These are phyloP conservation scores for Castor canadensis DNA, from an alignment of 2,113 vertebrate species.

Conservation along the genomic window DNA sequence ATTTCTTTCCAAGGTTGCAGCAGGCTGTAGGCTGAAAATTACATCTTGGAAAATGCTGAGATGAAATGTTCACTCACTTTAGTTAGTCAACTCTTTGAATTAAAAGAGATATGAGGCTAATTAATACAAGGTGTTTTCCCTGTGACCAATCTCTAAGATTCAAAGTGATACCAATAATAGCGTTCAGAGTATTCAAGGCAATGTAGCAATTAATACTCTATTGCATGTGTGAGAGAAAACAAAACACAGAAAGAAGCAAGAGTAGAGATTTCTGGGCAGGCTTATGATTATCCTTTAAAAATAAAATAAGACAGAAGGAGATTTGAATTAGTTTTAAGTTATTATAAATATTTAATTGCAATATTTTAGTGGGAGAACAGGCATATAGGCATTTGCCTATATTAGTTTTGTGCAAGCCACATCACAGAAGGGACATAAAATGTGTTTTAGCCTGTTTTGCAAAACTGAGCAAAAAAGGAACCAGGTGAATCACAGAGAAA, in stretches of 20 bases:
- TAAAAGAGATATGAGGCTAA: constrained; percentile 26
- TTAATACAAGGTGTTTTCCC: background rate
- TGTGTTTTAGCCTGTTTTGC: background rate
- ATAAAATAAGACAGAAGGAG: background rate
- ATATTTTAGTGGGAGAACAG: background rate
- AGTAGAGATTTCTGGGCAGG: background rate
- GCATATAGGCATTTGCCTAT: background rate
- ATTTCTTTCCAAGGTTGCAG: constrained; percentile 39
- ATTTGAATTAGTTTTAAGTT: constrained; percentile 37
- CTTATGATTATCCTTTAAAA: constrained; percentile 7
- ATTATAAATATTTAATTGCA: background rate
- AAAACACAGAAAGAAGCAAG: background rate
- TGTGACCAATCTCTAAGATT: constrained; percentile 20
- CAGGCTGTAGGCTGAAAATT: constrained; percentile 53
- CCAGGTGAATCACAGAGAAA: constrained; percentile 37
- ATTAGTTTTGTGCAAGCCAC: background rate
- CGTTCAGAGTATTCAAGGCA: background rate
- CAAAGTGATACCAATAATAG: constrained; percentile 42
- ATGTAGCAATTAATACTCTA: constrained; percentile 33
- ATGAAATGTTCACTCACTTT: constrained; percentile 54
- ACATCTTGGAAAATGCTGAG: background rate
- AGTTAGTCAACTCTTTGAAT: constrained; percentile 62
- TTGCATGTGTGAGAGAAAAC: background rate
- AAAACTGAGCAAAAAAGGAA: constrained; percentile 20
- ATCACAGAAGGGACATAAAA: constrained; percentile 57